phyloP scores from a whole-genome alignment of 2,113 vertebrate genomes.

The Pica pica region DNA sequence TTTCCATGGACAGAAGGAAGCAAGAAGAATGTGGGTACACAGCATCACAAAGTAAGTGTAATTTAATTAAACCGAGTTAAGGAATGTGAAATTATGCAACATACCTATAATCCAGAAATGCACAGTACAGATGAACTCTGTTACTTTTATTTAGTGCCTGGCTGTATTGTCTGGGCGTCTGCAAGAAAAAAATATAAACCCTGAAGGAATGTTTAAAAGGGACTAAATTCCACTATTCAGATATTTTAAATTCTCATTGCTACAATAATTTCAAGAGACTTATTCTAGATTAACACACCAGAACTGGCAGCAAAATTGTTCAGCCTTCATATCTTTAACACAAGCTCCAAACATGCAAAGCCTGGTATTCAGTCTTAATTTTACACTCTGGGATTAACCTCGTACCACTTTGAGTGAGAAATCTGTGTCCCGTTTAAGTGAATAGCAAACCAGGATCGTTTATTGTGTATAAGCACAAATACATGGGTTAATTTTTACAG shows the following conservation, averaged over 20 bases:
- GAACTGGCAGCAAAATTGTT: not conserved
- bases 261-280: not conserved
- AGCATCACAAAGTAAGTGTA: not conserved
- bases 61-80: not conserved
- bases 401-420: not conserved
- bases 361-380: not conserved
- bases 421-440: not conserved
- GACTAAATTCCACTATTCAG: not conserved
- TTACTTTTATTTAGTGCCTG: slow-evolving; percentile 81
- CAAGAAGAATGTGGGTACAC: no score
- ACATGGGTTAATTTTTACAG: not conserved
- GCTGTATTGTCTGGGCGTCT: slow-evolving; percentile 79
- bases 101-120: slow-evolving; percentile 94
- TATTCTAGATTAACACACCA: not conserved
- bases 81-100: not conserved
- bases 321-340: not conserved
- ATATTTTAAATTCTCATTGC: not conserved
- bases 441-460: not conserved
- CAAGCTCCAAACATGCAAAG: not conserved
- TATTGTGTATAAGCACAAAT: not conserved
- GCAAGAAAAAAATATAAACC: slow-evolving; percentile 5
- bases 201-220: not conserved
- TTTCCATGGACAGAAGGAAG: not conserved
- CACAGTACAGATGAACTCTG: slow-evolving; percentile 86
- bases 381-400: not conserved